Percentiles rank a stretch among this genome's conserved stretches.
Evolutionary conservation across 2,113 vertebrate species (phyloP).

Genomic region (Ptychochromis oligacanthus): DNA sequence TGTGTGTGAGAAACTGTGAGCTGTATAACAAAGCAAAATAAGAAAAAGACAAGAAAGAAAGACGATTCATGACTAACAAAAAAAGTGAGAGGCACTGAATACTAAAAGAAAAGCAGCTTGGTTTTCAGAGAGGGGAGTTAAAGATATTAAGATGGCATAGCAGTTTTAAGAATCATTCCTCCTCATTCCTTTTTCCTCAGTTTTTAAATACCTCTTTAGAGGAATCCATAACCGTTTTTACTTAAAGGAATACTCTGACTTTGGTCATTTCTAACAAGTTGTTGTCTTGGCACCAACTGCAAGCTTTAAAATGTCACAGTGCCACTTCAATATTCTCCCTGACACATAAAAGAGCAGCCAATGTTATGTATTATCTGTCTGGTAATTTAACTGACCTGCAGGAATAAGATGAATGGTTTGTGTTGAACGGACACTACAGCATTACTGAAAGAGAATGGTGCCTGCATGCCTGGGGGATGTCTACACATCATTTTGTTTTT

Average conservation of each 20-base stretch:
- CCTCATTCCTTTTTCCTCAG: not conserved
- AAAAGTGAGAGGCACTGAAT: not conserved
- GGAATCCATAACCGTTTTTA: conserved; percentile 3
- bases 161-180: not conserved
- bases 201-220: conserved; percentile 28
- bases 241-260: conserved; percentile 23
- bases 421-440: conserved; percentile 24
- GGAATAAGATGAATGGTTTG: conserved; percentile 39
- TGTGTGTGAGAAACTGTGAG: conserved; percentile 1
- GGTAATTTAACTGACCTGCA: conserved; percentile 56
- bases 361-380: conserved; percentile 41
- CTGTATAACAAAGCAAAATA: no score
- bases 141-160: not conserved
- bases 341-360: conserved; percentile 58
- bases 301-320: conserved; percentile 55
- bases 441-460: conserved; percentile 23
- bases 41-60: not conserved
- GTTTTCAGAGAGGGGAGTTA: not conserved
- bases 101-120: conserved; percentile 5
- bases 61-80: conserved; percentile 14
- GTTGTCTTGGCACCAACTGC: conserved; percentile 39
- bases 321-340: conserved; percentile 37
- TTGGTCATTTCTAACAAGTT: conserved; percentile 54
- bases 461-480: conserved; percentile 6
- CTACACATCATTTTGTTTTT: not conserved